A percentile compares a stretch with the other conserved stretches of the same genome.
phyloP scores from a whole-genome alignment of 92 coral and sea anemone genomes.

The Umimayanthus kanabou region DNA sequence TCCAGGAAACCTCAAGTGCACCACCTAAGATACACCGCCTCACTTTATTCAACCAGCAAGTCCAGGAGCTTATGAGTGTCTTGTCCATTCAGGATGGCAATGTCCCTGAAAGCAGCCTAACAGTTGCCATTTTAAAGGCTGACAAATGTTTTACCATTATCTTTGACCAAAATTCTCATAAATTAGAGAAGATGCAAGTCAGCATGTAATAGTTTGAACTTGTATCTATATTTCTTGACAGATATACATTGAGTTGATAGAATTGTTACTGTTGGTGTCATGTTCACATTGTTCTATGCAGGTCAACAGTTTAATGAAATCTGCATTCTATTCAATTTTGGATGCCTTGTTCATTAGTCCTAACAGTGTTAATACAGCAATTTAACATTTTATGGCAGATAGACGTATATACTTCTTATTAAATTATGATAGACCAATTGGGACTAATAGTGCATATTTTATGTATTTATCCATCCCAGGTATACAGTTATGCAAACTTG shows the following conservation, averaged over 20 bases:
- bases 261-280: slow-evolving; percentile 36
- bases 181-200: slow-evolving; percentile 38
- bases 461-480: slow-evolving; percentile 32
- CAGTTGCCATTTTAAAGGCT: slow-evolving; percentile 44
- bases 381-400: slow-evolving; percentile 32
- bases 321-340: slow-evolving; percentile 25
- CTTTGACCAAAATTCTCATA: slow-evolving; percentile 44
- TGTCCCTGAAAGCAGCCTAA: slow-evolving; percentile 39
- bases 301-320: slow-evolving; percentile 30
- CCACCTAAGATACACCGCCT: slow-evolving; percentile 46
- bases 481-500: slow-evolving; percentile 41
- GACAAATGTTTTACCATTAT: slow-evolving; percentile 24
- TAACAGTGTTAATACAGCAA: background rate
- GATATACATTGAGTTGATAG: slow-evolving; percentile 39
- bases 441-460: slow-evolving; percentile 35
- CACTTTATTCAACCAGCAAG: slow-evolving; percentile 58
- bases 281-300: slow-evolving; percentile 28
- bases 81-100: slow-evolving; percentile 28
- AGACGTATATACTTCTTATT: slow-evolving; percentile 28
- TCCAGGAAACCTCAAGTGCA: slow-evolving; percentile 52
- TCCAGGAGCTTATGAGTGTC: slow-evolving; percentile 44
- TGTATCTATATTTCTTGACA: slow-evolving; percentile 36
- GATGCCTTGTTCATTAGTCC: background rate
- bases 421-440: slow-evolving; percentile 36
- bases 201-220: slow-evolving; percentile 37